Evolutionary conservation across 2,797 vertebrate genomes (phyloP).

Genomic region (Sebastes variabilis): DNA sequence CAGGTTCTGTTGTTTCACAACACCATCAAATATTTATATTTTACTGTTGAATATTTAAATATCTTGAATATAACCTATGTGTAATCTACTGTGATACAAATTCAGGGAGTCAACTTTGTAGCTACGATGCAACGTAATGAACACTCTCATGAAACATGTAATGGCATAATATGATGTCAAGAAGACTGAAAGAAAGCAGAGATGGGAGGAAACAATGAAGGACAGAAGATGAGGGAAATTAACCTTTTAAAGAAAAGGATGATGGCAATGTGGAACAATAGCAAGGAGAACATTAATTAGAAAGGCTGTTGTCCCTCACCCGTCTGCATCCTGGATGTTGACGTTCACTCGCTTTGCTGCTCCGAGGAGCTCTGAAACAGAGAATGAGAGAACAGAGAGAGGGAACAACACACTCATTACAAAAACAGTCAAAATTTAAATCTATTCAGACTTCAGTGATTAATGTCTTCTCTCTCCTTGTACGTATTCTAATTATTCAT

Average conservation of each 20-base stretch:
- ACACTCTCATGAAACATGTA: too few relatives aligned
- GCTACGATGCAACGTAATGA: not conserved
- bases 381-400: not conserved
- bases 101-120: not conserved
- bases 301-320: conserved; percentile 83
- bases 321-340: conserved; percentile 97
- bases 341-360: conserved; percentile 96
- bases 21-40: not conserved
- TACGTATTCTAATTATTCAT: not conserved
- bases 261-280: not conserved
- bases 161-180: not conserved
- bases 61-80: not conserved
- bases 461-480: conserved; percentile 18
- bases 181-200: not conserved
- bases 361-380: conserved; percentile 91
- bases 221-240: not conserved
- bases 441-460: not conserved
- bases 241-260: not conserved
- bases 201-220: not conserved
- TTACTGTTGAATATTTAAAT: not conserved
- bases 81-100: not conserved
- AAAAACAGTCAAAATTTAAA: not conserved
- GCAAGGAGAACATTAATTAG: not conserved
- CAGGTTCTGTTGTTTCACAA: not conserved
- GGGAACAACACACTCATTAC: not conserved